Percentiles rank a stretch among this genome's conserved stretches.
These are phyloP conservation scores for Platerodrilus igneus DNA, from an alignment of 2,888 invertebrate genomes.

Conservation along the genomic window DNA sequence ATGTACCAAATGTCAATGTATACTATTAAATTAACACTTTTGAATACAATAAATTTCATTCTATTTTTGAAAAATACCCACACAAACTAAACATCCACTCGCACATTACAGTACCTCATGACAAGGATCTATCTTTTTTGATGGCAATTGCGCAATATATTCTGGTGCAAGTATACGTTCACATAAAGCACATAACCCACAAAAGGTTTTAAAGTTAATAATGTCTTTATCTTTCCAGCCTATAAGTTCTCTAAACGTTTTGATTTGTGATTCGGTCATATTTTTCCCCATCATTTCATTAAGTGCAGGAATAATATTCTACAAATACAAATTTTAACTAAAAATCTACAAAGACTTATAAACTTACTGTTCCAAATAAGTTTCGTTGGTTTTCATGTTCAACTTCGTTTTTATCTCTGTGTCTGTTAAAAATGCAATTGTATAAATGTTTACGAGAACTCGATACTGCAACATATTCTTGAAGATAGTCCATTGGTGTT, in stretches of 20 bases:
- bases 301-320: slow-evolving; percentile 56
- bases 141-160: slow-evolving; percentile 48
- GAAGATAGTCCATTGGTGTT: slow-evolving; percentile 66
- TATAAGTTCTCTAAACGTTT: slow-evolving; percentile 50
- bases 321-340: slow-evolving; percentile 28
- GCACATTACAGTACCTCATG: too few relatives aligned
- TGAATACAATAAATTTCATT: not conserved
- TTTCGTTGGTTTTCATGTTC: slow-evolving; percentile 38
- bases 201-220: slow-evolving; percentile 70
- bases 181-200: slow-evolving; percentile 71
- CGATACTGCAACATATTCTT: slow-evolving; percentile 61
- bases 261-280: slow-evolving; percentile 51
- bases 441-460: slow-evolving; percentile 56
- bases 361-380: slow-evolving; percentile 50
- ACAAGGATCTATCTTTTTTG: slow-evolving; percentile 62
- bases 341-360: slow-evolving; percentile 6
- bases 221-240: slow-evolving; percentile 53
- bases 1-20: too few relatives aligned
- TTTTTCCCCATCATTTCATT: slow-evolving; percentile 62
- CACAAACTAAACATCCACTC: too few relatives aligned
- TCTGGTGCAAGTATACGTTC: slow-evolving; percentile 63
- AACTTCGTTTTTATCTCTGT: slow-evolving; percentile 38
- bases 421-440: slow-evolving; percentile 53
- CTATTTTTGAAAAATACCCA: not conserved
- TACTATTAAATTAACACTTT: too few relatives aligned